Evolutionary conservation across 2,113 vertebrate genomes (phyloP).

Genomic region (Tupaia tana): DNA sequence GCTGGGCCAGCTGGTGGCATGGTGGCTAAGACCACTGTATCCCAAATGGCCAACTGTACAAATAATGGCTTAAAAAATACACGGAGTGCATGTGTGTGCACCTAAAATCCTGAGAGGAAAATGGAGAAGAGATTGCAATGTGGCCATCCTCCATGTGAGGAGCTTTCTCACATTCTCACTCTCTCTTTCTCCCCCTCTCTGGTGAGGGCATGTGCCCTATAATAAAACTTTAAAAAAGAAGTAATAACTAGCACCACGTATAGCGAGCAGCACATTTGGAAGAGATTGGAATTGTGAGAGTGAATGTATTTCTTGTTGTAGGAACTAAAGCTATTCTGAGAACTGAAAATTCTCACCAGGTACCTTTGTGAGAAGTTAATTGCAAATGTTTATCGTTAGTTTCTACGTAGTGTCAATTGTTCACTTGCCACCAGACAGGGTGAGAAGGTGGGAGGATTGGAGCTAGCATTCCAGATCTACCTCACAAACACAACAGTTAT

Average conservation of each 20-base stretch:
- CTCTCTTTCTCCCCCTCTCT: no score
- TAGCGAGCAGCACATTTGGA: neutral
- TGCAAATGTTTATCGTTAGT: neutral
- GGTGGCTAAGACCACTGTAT: no score
- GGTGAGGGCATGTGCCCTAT: no score
- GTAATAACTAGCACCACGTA: neutral
- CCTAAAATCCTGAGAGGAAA: no score
- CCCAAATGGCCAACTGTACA: no score
- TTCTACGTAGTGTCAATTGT: neutral
- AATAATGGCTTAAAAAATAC: no score
- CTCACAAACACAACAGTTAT: neutral
- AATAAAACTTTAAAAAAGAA: conserved; percentile 6
- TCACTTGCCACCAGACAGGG: neutral
- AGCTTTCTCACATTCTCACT: no score
- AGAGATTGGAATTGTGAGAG: neutral
- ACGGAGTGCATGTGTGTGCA: no score
- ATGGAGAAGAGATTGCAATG: no score
- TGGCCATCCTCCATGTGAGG: no score
- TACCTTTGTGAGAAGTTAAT: neutral
- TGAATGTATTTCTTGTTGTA: neutral
- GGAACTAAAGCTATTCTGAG: neutral
- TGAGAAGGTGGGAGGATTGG: neutral
- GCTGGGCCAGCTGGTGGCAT: no score
- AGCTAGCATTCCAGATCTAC: neutral
- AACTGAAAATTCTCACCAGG: neutral